These are phyloP conservation scores for Digitonthophagus gazella DNA, from an alignment of 2,888 invertebrate genomes.

Conservation along the genomic window DNA sequence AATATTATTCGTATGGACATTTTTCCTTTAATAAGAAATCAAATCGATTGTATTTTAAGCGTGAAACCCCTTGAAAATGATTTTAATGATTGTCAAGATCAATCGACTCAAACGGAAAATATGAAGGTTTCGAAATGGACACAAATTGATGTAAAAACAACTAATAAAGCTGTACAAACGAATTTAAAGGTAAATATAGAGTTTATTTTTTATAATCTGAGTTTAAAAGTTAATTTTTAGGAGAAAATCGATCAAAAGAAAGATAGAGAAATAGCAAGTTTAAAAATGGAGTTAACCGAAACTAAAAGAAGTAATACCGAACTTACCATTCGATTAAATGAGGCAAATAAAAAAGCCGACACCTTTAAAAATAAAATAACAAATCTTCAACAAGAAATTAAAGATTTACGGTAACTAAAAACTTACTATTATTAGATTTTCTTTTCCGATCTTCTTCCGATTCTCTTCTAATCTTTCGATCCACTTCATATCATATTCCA, in stretches of 20 bases:
- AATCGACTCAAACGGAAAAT: neutral
- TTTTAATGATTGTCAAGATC: neutral
- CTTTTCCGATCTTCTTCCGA: no score
- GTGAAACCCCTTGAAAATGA: neutral
- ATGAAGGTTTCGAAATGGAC: neutral
- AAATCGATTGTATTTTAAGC: neutral
- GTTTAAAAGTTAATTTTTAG: neutral
- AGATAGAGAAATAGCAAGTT: neutral
- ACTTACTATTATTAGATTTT: no score
- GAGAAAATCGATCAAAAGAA: neutral
- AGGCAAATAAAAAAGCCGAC: no score
- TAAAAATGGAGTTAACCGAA: neutral
- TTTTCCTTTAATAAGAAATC: neutral
- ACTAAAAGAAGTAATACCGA: neutral
- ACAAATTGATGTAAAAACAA: neutral
- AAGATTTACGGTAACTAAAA: no score
- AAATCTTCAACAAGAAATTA: no score
- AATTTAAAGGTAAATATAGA: neutral
- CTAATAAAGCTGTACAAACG: neutral
- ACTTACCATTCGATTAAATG: neutral
- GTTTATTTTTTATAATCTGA: neutral
- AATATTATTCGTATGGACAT: neutral
- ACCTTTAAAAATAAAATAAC: no score
- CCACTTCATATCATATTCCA: no score
- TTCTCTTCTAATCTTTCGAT: no score